Evolutionary conservation across 2,797 vertebrate species (phyloP).

Genomic region (Clarias pachynema): DNA sequence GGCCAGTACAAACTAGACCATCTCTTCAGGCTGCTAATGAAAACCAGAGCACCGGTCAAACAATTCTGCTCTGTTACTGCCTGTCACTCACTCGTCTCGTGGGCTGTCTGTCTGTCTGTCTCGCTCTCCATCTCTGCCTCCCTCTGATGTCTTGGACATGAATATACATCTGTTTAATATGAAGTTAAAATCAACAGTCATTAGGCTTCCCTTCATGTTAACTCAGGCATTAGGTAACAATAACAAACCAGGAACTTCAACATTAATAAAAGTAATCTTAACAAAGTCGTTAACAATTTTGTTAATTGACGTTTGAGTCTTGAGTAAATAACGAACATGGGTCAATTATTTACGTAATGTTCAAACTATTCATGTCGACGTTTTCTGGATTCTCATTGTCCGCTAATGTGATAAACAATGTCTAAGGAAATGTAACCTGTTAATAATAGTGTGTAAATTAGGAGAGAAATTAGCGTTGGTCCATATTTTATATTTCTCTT

Average conservation of each 20-base stretch:
- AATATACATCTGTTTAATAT: slow-evolving; percentile 6
- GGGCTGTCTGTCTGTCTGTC: slow-evolving; percentile 31
- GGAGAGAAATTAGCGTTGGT: not conserved
- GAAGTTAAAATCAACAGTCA: slow-evolving; percentile 20
- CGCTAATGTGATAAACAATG: not conserved
- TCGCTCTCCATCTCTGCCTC: slow-evolving; percentile 13
- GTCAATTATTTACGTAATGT: not conserved
- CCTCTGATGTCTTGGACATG: slow-evolving; percentile 19
- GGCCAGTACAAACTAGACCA: slow-evolving; percentile 72
- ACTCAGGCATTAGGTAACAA: slow-evolving; percentile 26
- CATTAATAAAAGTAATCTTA: slow-evolving; percentile 17
- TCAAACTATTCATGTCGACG: not conserved
- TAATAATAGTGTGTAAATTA: not conserved
- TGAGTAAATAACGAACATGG: not conserved
- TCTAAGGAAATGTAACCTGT: not conserved
- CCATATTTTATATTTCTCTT: not conserved
- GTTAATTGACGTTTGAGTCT: slow-evolving; percentile 7
- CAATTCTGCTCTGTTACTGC: slow-evolving; percentile 76
- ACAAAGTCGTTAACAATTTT: slow-evolving; percentile 10
- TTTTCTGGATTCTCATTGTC: not conserved
- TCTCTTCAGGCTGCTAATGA: slow-evolving; percentile 73
- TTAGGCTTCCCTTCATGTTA: slow-evolving; percentile 2
- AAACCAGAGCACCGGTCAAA: slow-evolving; percentile 79
- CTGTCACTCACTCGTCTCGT: slow-evolving; percentile 60
- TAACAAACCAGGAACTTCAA: slow-evolving; percentile 13